Conservation (phyloP, 2,113 vertebrate species). For the Brachionichthys hirsutus region DNA sequence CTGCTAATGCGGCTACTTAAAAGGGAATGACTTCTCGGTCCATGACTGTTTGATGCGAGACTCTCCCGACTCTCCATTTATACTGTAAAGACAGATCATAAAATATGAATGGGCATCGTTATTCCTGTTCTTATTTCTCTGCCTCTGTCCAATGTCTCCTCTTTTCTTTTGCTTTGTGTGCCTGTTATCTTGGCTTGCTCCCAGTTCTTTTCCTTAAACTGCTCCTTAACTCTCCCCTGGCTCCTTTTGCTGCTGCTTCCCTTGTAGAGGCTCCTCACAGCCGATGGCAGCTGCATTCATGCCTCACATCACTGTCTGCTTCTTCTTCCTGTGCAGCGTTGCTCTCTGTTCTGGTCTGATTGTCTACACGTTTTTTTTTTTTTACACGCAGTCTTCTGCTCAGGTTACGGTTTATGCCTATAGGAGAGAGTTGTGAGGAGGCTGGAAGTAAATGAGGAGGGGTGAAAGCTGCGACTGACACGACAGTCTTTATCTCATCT, state of each 20-base stretch:
- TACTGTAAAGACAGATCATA: constrained; percentile 8
- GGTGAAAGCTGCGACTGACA: constrained; percentile 20
- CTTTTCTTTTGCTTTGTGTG: background rate
- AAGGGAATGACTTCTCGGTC: constrained; percentile 14
- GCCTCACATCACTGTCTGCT: constrained; percentile 20
- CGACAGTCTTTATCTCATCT: too few relatives aligned
- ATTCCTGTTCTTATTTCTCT: too few relatives aligned
- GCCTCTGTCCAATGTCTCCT: too few relatives aligned
- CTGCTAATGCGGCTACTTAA: constrained; percentile 24
- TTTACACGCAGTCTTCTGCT: constrained; percentile 25
- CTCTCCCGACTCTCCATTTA: constrained; percentile 4
- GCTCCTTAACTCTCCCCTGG: background rate
- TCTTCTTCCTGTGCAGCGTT: constrained; percentile 5
- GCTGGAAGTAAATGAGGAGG: constrained; percentile 33
- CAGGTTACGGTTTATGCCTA: constrained; percentile 58
- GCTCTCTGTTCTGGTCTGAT: constrained; percentile 22
- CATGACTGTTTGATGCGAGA: constrained; percentile 45
- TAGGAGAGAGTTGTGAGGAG: constrained; percentile 39
- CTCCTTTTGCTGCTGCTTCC: background rate
- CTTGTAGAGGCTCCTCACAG: constrained; percentile 20
- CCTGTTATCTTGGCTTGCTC: background rate
- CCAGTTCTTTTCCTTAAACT: background rate
- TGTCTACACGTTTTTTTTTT: constrained; percentile 30
- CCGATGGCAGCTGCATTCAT: constrained; percentile 16
- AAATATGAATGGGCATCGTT: background rate